Evolutionary conservation across 2,888 invertebrate genomes (phyloP), one percentile per base, ranked within the genome.

Genomic region (Morpho helenor): DNA sequence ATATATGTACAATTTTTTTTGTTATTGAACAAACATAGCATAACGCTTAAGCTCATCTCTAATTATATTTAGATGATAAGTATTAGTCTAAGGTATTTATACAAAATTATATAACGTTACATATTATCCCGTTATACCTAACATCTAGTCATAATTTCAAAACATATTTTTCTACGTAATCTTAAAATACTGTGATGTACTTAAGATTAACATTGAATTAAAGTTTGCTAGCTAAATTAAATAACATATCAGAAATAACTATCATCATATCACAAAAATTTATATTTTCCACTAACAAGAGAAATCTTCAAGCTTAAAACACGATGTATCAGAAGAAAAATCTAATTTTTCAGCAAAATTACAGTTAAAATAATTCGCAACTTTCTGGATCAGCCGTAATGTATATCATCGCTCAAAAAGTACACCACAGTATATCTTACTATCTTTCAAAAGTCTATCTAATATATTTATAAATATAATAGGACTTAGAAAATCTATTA

Each of bases 101-200:
- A 54, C 41, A 48, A 57, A 48, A 57, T 40, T 54, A 52, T 47
- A 50, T 44, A 31, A 54, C 42, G 45, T 56, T 60, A 66, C 52
- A 45, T 56, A 63, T 41, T 56, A 57, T 46, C 59, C 52, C 63
- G 49, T 50, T 62, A 59, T 51, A 31, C 5, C 2, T 31, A 60
- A 74, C 80, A 78, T 78, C 74, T 83, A 86, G 79, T 79, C 68
- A 84, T 81, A 84, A 76, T 79, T 50, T 60, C 59, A 74, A 77
- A 77, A 79, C 71, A 80, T 85, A 85, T 85, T 87, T 87, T 86
- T 86, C 85, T 86, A 86, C 80, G 49, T 71, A 74, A 72, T 78
- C 73, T 76, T 76, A 67, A 69, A 70, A 68, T 66, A 67, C 56
- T 57, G 74, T 75, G 73, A 75, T 80, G 79, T 79, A 80, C 81